Percentiles rank a stretch among this genome's conserved stretches.
Evolutionary conservation across 2,888 invertebrate species (phyloP).

Genomic region (Noctua janthina): DNA sequence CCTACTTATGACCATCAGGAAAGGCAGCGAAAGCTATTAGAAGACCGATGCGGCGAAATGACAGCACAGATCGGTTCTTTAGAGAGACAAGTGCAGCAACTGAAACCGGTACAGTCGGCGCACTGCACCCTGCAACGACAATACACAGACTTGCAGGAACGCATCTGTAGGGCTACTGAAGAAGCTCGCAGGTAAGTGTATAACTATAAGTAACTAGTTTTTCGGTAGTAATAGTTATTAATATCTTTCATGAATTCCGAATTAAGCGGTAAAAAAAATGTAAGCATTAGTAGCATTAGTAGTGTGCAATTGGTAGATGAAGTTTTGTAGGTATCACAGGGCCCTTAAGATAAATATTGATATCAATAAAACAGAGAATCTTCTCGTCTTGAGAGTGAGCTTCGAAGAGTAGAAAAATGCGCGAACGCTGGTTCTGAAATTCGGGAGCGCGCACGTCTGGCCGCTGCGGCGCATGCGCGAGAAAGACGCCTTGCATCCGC

Average conservation of each 20-base stretch:
- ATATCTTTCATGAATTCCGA: not conserved
- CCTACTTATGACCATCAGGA: conserved; percentile 72
- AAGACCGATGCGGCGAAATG: conserved; percentile 82
- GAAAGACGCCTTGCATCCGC: conserved; percentile 82
- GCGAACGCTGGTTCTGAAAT: conserved; percentile 83
- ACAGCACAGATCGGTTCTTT: conserved; percentile 71
- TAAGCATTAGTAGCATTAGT: not conserved
- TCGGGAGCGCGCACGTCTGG: conserved; percentile 84
- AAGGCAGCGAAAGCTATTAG: conserved; percentile 79
- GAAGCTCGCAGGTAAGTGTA: conserved; percentile 78
- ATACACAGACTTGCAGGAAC: conserved; percentile 80
- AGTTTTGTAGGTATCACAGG: not conserved
- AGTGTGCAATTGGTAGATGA: not conserved
- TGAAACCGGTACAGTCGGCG: conserved; percentile 78
- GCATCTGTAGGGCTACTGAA: conserved; percentile 75
- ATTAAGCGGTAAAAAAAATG: not conserved
- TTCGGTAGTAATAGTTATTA: not conserved
- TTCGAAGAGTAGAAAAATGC: conserved; percentile 83
- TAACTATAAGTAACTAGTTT: not conserved
- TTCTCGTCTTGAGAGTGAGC: conserved; percentile 79
- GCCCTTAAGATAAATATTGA: not conserved
- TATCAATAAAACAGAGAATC: conserved; percentile 74
- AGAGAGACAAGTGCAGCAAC: conserved; percentile 80
- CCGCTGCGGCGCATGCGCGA: conserved; percentile 85
- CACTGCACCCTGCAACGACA: conserved; percentile 78